Conservation (phyloP, 2,888 invertebrate genomes). For the Agriopis marginaria region DNA sequence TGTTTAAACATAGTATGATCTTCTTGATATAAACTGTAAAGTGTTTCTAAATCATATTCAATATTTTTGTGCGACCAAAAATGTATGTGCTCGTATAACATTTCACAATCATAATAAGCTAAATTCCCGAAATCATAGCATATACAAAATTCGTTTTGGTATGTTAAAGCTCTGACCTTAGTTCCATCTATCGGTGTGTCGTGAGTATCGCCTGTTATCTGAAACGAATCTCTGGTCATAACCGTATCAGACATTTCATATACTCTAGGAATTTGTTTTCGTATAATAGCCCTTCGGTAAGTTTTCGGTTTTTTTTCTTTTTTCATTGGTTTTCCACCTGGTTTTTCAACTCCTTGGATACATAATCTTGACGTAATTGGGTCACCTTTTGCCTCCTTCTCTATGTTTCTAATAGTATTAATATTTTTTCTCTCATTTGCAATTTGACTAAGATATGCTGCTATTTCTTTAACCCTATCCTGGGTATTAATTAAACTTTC, state of each 20-base stretch:
- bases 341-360: constrained; percentile 74
- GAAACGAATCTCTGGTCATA: constrained; percentile 15
- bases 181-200: not conserved
- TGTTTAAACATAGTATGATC: constrained; percentile 23
- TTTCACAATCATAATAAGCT: constrained; percentile 56
- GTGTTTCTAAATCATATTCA: constrained; percentile 53
- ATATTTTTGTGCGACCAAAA: constrained; percentile 57
- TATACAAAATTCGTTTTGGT: constrained; percentile 57
- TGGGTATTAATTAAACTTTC: constrained; percentile 1
- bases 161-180: constrained; percentile 16
- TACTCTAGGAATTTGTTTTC: constrained; percentile 28
- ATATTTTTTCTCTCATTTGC: constrained; percentile 29
- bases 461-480: constrained; percentile 28
- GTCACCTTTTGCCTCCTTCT: constrained; percentile 38
- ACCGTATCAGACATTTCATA: constrained; percentile 9
- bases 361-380: constrained; percentile 62
- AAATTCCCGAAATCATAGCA: constrained; percentile 74
- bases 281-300: constrained; percentile 54
- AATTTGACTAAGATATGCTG: constrained; percentile 28
- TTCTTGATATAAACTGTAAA: constrained; percentile 68
- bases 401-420: constrained; percentile 23
- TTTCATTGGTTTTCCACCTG: constrained; percentile 60
- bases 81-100: constrained; percentile 70
- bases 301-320: constrained; percentile 50
- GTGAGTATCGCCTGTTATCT: constrained; percentile 27